A percentile compares a stretch with the other conserved stretches of the same genome.
These are phyloP conservation scores for Ferrisia virgata DNA, from an alignment of 2,888 invertebrate species.

Conservation along the genomic window DNA sequence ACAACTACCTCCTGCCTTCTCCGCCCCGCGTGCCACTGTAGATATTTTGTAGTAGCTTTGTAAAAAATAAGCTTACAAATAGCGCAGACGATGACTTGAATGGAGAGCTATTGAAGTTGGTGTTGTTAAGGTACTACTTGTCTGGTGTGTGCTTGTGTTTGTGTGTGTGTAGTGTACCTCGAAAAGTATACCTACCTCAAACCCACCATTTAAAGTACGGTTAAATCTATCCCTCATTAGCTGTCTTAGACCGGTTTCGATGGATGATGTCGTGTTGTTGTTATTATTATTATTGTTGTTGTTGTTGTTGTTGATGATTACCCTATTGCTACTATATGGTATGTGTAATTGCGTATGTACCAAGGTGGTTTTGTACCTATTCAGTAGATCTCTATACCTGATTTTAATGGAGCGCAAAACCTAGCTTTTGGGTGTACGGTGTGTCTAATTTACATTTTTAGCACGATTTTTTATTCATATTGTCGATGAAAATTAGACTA, in stretches of 20 bases:
- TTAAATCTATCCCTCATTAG: constrained; percentile 22
- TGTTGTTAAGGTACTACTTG: not conserved
- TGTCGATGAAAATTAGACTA: too few species aligned
- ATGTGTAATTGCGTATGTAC: too few species aligned
- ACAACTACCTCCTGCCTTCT: too few species aligned
- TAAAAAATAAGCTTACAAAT: not conserved
- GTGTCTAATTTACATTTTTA: not conserved
- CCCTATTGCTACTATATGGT: too few species aligned
- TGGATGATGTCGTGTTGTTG: not conserved
- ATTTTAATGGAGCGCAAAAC: not conserved
- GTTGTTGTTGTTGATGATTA: too few species aligned
- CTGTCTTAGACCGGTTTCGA: not conserved
- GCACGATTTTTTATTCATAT: not conserved
- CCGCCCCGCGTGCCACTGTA: too few species aligned
- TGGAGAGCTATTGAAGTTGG: not conserved
- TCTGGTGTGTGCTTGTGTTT: too few species aligned
- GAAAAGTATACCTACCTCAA: not conserved
- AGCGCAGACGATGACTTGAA: not conserved
- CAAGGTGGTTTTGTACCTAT: too few species aligned
- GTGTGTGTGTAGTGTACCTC: too few species aligned
- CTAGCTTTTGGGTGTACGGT: not conserved
- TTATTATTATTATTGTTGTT: not conserved
- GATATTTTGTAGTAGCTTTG: too few species aligned
- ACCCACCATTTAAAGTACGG: not conserved
- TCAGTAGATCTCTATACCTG: too few species aligned